Evolutionary conservation across 2,113 vertebrate species (phyloP).

Genomic region (Antigone vipio): DNA sequence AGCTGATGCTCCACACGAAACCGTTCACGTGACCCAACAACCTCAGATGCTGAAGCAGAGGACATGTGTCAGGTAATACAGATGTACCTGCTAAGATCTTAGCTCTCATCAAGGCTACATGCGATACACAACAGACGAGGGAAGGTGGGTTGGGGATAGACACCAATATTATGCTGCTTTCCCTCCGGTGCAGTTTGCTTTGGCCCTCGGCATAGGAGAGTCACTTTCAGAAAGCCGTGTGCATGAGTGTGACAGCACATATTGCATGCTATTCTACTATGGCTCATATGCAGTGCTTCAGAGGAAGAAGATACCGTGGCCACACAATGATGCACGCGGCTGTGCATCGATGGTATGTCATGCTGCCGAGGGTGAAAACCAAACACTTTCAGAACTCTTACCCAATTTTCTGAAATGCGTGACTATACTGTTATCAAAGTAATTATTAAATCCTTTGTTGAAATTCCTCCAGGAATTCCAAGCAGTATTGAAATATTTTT

Average conservation of each 20-base stretch:
- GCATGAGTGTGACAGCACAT: not conserved
- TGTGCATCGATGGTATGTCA: rapidly evolving
- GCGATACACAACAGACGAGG: not conserved
- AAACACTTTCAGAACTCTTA: not conserved
- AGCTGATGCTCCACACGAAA: not conserved
- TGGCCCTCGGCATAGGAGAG: not conserved
- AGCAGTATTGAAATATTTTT: not conserved
- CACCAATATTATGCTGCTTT: not conserved
- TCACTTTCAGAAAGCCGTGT: not conserved
- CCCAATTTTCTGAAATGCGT: not conserved
- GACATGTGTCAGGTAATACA: not conserved
- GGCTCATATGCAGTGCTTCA: not conserved
- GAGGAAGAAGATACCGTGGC: not conserved
- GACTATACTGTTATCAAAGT: rapidly evolving
- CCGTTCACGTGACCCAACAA: not conserved
- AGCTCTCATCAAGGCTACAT: not conserved
- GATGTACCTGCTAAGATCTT: not conserved
- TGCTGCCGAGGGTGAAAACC: not conserved
- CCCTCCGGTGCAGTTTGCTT: not conserved
- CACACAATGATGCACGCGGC: no score
- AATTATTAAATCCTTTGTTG: not conserved
- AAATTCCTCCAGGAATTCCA: not conserved
- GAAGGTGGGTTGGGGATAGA: not conserved
- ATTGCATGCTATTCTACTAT: not conserved
- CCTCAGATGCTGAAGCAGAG: not conserved